Percentiles rank a stretch among this genome's conserved stretches.
phyloP scores from a whole-genome alignment of 2,888 invertebrate genomes.

The Eledone cirrhosa region DNA sequence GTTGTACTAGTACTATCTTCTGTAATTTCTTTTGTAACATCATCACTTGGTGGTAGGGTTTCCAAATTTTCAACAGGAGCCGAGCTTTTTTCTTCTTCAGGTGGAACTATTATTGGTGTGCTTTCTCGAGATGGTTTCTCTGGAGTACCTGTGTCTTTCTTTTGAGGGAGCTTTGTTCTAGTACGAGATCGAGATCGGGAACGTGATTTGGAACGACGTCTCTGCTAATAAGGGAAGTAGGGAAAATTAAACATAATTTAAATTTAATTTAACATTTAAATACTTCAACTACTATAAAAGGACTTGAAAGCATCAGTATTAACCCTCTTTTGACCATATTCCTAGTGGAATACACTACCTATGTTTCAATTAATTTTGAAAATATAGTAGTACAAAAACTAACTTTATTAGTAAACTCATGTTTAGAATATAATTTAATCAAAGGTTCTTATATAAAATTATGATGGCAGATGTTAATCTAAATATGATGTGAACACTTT shows the following conservation, averaged over 20 bases:
- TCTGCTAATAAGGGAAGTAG: background rate
- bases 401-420: too few species aligned
- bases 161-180: background rate
- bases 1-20: constrained; percentile 1
- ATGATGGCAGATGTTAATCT: too few species aligned
- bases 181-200: constrained; percentile 11
- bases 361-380: too few species aligned
- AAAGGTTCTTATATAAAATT: too few species aligned
- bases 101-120: background rate
- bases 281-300: background rate
- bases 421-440: too few species aligned
- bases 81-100: background rate
- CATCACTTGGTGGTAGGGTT: background rate
- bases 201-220: constrained; percentile 25
- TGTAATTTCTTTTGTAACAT: background rate
- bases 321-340: too few species aligned
- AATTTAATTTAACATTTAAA: background rate
- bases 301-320: background rate
- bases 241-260: background rate
- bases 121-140: constrained; percentile 25
- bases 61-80: background rate
- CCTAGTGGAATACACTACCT: too few species aligned
- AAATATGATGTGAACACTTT: too few species aligned
- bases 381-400: too few species aligned
- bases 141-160: background rate